Base-by-base conservation (phyloP, 1,140 invertebrate genomes). In the Drosophila mayri region DNA sequence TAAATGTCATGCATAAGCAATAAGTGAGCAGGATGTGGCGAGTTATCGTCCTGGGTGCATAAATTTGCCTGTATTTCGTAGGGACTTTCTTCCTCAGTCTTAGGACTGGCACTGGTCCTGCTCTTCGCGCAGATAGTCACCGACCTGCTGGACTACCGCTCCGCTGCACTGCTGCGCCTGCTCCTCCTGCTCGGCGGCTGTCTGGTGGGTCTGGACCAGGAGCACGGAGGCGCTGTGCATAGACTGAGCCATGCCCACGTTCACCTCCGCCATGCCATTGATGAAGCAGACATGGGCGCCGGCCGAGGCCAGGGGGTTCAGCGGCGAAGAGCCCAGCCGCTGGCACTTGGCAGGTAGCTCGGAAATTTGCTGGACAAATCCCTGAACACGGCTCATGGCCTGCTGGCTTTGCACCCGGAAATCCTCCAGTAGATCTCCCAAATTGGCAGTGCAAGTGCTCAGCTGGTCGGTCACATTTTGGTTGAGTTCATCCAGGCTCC, bases 1-100 rank as follows among this genome's bases (percentile, higher is more conserved):
- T 90, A 90, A 90, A 90, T 90, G 86, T 90, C 86, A 84, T 88
- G 81, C 77, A 88, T 85, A 90, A 81, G 65, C 62, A 68, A 88
- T 85, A 63, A 65, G 76, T 79, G 58, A 58, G 60, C 76, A 77
- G 76, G 76, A 88, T 58, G 41, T 55, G 55, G 59, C 61, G 63
- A 76, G 74, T 86, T 68, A 73, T 86, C 66, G 40, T 35, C 40
- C 35, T 73, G 85, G 83, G 84, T 87, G 83, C 85, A 88, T 88
- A 87, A 87, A 87, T 87, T 72, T 82, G 64, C 50, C 49, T 64
- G 58, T 75, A 87, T 75, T 81, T 78, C 25, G 52, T 44, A 65
- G 66, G n/a, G 35, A 37, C 52, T 37, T 18, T 16, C 18, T 14
- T 11, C 35, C 32, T 16, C 12, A 16, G 2, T 7, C 32, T 55